A percentile compares a stretch with the other conserved stretches of the same genome.
phyloP scores from a whole-genome alignment of 2,888 invertebrate genomes.

The Ferdinandea cuprea region DNA sequence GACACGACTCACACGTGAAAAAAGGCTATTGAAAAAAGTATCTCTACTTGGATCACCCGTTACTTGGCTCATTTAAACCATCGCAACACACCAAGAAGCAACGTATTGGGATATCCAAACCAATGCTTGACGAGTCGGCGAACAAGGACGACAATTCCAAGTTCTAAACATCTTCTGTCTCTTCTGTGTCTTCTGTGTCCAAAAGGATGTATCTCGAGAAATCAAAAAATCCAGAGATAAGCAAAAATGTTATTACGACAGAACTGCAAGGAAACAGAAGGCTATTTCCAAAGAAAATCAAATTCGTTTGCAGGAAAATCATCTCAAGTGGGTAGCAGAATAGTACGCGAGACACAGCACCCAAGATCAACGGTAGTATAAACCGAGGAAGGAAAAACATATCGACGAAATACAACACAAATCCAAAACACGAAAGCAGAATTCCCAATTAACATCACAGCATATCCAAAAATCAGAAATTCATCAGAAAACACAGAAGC shows the following conservation, averaged over 20 bases:
- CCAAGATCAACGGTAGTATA: constrained; percentile 16
- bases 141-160: constrained; percentile 8
- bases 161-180: background rate
- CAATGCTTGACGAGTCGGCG: constrained; percentile 13
- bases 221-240: background rate
- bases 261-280: constrained; percentile 8
- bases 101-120: background rate
- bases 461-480: background rate
- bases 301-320: constrained; percentile 19
- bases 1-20: no score
- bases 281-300: background rate
- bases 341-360: constrained; percentile 14
- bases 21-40: no score
- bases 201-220: background rate
- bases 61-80: constrained; percentile 51
- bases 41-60: no score
- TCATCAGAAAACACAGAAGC: background rate
- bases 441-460: background rate
- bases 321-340: constrained; percentile 13
- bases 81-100: constrained; percentile 40
- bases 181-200: no score
- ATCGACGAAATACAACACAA: constrained; percentile 17
- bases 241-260: constrained; percentile 2
- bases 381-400: constrained; percentile 3
- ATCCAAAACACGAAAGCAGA: constrained; percentile 11